Conservation (phyloP, 2,113 vertebrate species). For the Artemisiospiza belli region DNA sequence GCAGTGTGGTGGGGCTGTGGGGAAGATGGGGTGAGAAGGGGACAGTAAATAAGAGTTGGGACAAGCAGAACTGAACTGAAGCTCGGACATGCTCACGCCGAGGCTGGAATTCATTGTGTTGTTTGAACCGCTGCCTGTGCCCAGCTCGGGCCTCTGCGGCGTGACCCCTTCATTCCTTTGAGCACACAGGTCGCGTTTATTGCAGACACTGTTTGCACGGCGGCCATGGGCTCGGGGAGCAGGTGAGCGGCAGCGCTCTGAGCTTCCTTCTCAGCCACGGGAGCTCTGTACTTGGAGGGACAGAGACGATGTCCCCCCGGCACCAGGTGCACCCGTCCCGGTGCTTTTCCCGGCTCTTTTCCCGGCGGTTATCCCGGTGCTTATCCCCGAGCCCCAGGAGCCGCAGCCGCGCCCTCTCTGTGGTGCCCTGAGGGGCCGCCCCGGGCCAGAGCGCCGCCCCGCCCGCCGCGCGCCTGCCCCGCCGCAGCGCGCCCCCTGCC, state of each 20-base stretch:
- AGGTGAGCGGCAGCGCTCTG: neutral
- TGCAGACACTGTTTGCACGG: neutral
- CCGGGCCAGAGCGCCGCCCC: neutral
- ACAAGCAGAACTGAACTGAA: neutral
- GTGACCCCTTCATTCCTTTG: neutral
- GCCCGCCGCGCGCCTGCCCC: neutral
- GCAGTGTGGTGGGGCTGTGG: neutral
- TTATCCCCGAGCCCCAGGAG: fast-evolving
- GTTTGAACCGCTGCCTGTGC: neutral
- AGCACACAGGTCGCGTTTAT: neutral
- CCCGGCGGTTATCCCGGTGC: fast-evolving
- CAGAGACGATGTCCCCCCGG: fast-evolving
- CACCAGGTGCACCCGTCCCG: too few relatives aligned
- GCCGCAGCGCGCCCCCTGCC: neutral
- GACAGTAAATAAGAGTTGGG: fast-evolving
- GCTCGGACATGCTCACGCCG: fast-evolving
- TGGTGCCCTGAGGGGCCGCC: neutral
- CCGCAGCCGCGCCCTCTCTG: neutral
- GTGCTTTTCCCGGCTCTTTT: fast-evolving
- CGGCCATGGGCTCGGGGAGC: neutral
- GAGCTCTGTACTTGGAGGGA: neutral
- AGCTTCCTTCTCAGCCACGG: neutral
- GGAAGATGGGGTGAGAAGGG: fast-evolving
- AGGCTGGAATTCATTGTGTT: neutral
- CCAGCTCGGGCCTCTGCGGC: neutral